Base-by-base conservation (phyloP, 2,797 vertebrate species). In the Salmo trutta region DNA sequence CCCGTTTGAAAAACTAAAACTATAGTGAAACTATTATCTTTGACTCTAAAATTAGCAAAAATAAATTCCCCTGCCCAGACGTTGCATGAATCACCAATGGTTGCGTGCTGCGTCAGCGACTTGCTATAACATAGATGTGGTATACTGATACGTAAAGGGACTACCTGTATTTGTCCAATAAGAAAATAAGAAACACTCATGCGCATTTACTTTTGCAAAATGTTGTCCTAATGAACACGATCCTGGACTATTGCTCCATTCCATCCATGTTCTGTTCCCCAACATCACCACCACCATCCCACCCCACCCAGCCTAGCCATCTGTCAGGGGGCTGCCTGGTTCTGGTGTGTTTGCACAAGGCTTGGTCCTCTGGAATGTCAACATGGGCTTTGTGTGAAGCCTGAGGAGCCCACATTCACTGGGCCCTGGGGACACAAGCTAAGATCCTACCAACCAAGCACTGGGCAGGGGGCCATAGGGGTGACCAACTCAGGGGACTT, bases 321-420 rank as follows among this genome's bases (percentile, higher is more conserved):
- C 92, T 93, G 91, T 79, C 87, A 82, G 83, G 70, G 83, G 81
- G 84, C 83, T 87, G 59, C 10, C 24, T 64, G n/a, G 59, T 24
- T 21, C 59, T 10, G 82, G 85, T 89, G 88, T 93, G 91, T 93
- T 94, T 94, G 93, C 88, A 88, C 86, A 94, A 91, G 92, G 88
- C 87, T 90, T 75, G 88, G 89, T 91, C 91, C 87, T 89, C 88
- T 91, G 93, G 94, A 95, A 95, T 94, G 94, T 94, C 93, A 95
- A 94, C 91, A 94, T 17, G 16, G 81, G 88, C 88, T 92, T 92
- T 90, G 87, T 91, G 88, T 82, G 87, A 90, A 90, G 88, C 86
- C 83, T 84, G 84, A 88, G 89, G 86, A 91, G 90, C 87, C 90
- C 85, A 86, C 88, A 91, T 89, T 85, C 84, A 90, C 79, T 78